Conservation (phyloP, 2,888 invertebrate species). For the Brachyptera putata region DNA sequence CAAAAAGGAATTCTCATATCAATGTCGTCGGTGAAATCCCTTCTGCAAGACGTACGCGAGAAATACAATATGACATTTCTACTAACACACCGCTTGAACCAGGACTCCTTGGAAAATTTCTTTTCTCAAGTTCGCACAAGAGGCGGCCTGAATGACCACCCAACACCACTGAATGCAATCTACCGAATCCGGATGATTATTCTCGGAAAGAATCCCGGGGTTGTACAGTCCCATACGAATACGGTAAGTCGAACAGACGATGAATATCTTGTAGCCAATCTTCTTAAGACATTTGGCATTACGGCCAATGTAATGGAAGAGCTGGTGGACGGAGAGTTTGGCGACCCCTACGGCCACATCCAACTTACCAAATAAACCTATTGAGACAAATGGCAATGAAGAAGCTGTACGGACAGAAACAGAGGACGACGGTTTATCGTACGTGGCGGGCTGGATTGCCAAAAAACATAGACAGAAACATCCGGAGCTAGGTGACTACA, state of each 20-base stretch:
- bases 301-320: not conserved
- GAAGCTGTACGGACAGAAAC: constrained; percentile 5
- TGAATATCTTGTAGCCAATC: constrained; percentile 29
- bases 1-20: constrained; percentile 35
- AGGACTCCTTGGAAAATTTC: constrained; percentile 35
- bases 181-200: constrained; percentile 34
- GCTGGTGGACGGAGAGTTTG: no score
- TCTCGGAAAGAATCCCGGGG: constrained; percentile 34
- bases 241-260: constrained; percentile 17
- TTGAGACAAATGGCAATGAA: not conserved
- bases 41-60: constrained; percentile 26
- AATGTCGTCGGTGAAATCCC: constrained; percentile 29
- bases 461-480: constrained; percentile 28
- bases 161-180: constrained; percentile 33
- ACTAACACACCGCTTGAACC: constrained; percentile 35
- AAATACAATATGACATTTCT: constrained; percentile 29
- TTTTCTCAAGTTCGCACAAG: constrained; percentile 33
- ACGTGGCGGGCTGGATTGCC: constrained; percentile 33
- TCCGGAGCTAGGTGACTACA: constrained; percentile 31
- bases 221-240: constrained; percentile 23
- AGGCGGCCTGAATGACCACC: constrained; percentile 36
- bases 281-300: constrained; percentile 18
- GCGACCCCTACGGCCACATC: not conserved
- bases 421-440: constrained; percentile 25
- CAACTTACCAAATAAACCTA: not conserved